phyloP scores from a whole-genome alignment of 2,797 vertebrate species.

The Eurystomus glaucurus region DNA sequence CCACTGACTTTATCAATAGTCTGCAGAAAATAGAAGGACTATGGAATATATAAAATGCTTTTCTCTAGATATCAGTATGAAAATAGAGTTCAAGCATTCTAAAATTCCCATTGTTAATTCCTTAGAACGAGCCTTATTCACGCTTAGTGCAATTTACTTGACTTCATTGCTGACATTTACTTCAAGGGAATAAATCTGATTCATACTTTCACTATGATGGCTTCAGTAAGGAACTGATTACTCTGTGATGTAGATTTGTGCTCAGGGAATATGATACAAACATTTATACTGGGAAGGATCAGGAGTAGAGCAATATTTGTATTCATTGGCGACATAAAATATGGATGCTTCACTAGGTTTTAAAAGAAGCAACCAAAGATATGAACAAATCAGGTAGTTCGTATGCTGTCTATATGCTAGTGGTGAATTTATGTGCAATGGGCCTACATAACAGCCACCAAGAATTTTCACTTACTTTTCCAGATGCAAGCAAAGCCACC shows the following conservation, averaged over 20 bases:
- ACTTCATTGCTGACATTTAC: neutral
- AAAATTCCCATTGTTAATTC: neutral
- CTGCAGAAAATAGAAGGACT: neutral
- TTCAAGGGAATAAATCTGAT: neutral
- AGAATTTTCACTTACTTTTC: constrained; percentile 59
- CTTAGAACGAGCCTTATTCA: neutral
- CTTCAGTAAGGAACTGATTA: neutral
- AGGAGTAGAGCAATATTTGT: neutral
- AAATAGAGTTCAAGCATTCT: neutral
- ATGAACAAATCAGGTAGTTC: neutral
- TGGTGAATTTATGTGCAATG: neutral
- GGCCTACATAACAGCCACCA: neutral
- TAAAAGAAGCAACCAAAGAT: neutral
- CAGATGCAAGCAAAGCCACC: constrained; percentile 96
- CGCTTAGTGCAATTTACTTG: neutral
- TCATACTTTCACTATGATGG: neutral
- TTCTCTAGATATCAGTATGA: neutral
- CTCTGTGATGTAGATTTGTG: neutral
- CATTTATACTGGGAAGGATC: neutral
- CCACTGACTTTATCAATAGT: neutral
- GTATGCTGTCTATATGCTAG: neutral
- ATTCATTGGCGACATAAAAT: neutral
- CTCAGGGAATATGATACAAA: neutral
- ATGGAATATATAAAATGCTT: neutral
- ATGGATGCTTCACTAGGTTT: neutral